Base-by-base conservation (phyloP, 37 sponge, comb jelly and placozoan species). In the Ephydatia muelleri region DNA sequence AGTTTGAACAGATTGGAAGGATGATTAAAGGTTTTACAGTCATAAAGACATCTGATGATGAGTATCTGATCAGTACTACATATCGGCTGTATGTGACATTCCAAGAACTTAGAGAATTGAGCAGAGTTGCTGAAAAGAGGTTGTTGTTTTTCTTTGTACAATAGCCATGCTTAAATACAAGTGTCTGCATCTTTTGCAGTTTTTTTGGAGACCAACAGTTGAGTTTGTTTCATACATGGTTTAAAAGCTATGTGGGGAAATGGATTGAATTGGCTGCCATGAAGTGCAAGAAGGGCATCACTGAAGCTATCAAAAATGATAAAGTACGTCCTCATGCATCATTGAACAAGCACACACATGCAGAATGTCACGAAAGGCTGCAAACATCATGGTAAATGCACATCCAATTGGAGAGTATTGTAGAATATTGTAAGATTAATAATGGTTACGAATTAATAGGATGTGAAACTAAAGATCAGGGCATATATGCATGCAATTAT, bases 221-320 rank as follows among this genome's bases (percentile, higher is more conserved):
- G 57, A 57, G 57, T 57, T 57, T 21, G 16, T 57, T 57, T 57
- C 88, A 87, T 65, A 5, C 14, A 13, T 91, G 82, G 81, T 91
- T 91, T 70, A 83, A 87, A 67, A 38, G 22, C 40, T 69, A 36
- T 28, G 92, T 91, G 39, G 30, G 31, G 14, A 65, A 49, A 26
- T 91, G 92, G 92, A 73, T 91, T 22, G 26, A 6, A 22, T 9
- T 87, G 47, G 88, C 92, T 16, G 9, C 27, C 19, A 35, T 26
- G 27, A 49, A 38, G 29, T 77, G 79, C 33, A 83, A 57, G 49
- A 47, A 77, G 6, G 36, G 70, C 38, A 87, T 87, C 22, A 14
- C 38, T 66, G 73, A 79, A 33, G 92, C 92, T 43, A 79, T 91
- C 38, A 22, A 5, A 31, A 28, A 73, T 3, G 88, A 91, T 70